Evolutionary conservation across 2,797 vertebrate genomes (phyloP).

Genomic region (Cygnus olor): DNA sequence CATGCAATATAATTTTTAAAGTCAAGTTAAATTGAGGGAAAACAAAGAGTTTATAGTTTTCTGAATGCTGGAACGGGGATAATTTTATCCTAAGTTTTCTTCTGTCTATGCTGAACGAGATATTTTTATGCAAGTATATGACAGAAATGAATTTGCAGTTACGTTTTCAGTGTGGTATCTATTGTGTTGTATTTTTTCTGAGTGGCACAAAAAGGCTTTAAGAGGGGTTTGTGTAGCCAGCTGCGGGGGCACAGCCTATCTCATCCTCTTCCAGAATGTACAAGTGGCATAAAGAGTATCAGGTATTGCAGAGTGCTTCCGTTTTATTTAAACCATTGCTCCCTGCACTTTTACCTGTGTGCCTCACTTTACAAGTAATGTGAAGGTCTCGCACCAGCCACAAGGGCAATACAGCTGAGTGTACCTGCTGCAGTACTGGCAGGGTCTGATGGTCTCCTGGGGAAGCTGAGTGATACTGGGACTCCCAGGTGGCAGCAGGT

Average conservation of each 20-base stretch:
- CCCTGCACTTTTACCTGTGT: not conserved
- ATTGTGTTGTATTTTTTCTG: not conserved
- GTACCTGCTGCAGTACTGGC: rapidly evolving
- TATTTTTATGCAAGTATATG: not conserved
- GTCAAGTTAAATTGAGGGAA: not conserved
- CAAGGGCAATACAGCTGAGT: not conserved
- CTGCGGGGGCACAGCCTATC: not conserved
- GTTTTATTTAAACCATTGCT: not conserved
- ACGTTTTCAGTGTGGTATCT: not conserved
- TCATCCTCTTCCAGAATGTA: not conserved
- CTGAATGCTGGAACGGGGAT: not conserved
- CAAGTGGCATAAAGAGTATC: not conserved
- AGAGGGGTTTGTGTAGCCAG: not conserved
- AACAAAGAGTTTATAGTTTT: not conserved
- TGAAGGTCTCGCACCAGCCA: not conserved
- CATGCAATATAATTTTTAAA: not conserved
- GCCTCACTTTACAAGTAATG: not conserved
- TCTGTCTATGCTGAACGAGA: not conserved
- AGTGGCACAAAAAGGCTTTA: not conserved
- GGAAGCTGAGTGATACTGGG: not conserved
- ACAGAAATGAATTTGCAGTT: not conserved
- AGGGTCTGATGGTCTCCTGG: rapidly evolving
- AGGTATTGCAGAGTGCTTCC: not conserved
- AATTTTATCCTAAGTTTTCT: not conserved
- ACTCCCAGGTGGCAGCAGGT: not conserved